Conservation (phyloP, 2,888 invertebrate genomes). For the Microchrysa polita region DNA sequence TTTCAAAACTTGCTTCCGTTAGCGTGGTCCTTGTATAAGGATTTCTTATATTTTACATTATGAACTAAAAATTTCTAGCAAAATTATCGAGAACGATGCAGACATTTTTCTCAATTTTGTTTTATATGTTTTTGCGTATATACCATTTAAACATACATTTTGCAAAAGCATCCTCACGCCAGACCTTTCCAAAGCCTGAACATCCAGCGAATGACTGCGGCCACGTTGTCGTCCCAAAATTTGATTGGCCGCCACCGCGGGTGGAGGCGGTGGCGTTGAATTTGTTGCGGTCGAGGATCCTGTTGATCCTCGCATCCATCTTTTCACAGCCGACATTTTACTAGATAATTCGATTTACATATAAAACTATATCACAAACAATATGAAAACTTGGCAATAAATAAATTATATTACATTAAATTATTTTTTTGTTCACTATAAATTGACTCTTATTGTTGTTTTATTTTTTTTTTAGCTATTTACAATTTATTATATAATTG, state of each 20-base stretch:
- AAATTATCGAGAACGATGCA: too few relatives aligned
- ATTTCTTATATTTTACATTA: too few relatives aligned
- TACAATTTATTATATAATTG: background rate
- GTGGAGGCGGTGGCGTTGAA: conserved; percentile 49
- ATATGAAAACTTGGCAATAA: background rate
- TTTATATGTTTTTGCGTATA: too few relatives aligned
- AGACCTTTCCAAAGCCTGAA: conserved; percentile 61
- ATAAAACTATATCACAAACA: background rate
- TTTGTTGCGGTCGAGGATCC: conserved; percentile 53
- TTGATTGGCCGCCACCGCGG: background rate
- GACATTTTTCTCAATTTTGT: too few relatives aligned
- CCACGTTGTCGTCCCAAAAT: conserved; percentile 55
- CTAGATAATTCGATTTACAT: conserved; percentile 45
- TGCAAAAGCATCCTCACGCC: conserved; percentile 61
- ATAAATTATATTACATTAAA: background rate
- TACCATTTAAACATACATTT: conserved; percentile 52
- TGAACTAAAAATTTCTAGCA: too few relatives aligned
- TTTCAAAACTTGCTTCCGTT: too few relatives aligned
- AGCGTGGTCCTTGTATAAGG: too few relatives aligned
- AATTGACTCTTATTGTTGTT: background rate
- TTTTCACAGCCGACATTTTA: conserved; percentile 62
- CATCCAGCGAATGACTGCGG: conserved; percentile 63
- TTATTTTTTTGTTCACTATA: conserved; percentile 12
- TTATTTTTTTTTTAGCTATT: background rate
- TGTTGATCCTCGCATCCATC: conserved; percentile 62